phyloP scores from a whole-genome alignment of 2,113 vertebrate genomes.

The Oncorhynchus nerka region DNA sequence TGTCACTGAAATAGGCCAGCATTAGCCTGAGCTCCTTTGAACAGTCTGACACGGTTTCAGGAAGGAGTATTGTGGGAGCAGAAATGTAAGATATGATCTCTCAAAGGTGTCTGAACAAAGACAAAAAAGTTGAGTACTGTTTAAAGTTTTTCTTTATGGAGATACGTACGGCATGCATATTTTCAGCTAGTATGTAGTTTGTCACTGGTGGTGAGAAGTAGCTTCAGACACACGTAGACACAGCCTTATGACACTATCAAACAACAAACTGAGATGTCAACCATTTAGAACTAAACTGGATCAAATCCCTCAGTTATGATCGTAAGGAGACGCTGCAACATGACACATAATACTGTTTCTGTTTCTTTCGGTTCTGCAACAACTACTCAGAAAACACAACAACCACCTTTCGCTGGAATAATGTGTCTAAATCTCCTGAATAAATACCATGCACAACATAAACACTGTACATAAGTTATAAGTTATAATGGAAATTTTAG shows the following conservation, averaged over 20 bases:
- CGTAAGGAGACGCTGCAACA: background rate
- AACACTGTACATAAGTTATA: background rate
- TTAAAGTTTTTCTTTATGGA: slow-evolving; percentile 46
- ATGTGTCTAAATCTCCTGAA: background rate
- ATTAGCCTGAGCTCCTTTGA: slow-evolving; percentile 62
- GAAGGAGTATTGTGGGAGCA: slow-evolving; percentile 59
- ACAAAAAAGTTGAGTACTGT: background rate
- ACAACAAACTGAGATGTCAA: background rate
- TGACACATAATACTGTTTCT: background rate
- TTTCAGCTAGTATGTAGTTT: slow-evolving; percentile 30
- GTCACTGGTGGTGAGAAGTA: slow-evolving; percentile 18
- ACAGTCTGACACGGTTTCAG: slow-evolving; percentile 61
- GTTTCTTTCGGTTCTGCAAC: background rate
- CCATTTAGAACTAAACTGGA: background rate
- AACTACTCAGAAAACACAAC: background rate
- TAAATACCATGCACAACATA: background rate
- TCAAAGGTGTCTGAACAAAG: slow-evolving; percentile 65
- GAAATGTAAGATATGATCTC: slow-evolving; percentile 53
- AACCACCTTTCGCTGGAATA: background rate
- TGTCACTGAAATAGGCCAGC: slow-evolving; percentile 65
- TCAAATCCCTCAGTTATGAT: background rate
- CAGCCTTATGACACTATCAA: slow-evolving; percentile 3
- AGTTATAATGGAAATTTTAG: background rate
- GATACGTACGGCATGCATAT: slow-evolving; percentile 21
- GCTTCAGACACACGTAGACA: background rate